Conservation (phyloP, 2,797 vertebrate species). For the Gila robusta region DNA sequence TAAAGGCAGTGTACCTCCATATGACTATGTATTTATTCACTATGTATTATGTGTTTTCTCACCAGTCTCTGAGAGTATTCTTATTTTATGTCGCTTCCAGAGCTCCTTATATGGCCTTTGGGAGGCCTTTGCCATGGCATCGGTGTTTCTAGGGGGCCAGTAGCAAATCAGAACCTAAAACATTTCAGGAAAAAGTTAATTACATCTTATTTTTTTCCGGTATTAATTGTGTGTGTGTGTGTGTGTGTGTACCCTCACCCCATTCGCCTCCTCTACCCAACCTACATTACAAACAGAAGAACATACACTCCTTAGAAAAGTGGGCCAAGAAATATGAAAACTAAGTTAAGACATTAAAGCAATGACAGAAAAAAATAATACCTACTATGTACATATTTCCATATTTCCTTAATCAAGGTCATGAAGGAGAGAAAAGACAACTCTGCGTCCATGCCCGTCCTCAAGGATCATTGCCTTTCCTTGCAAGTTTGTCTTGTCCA, state of each 20-base stretch:
- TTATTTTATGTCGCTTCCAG: neutral
- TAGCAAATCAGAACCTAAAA: slow-evolving; percentile 19
- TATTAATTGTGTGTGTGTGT: too few species aligned
- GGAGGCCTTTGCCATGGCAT: neutral
- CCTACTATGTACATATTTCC: neutral
- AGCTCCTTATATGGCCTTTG: neutral
- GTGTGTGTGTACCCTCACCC: neutral
- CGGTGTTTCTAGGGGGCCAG: neutral
- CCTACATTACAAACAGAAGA: slow-evolving; percentile 17
- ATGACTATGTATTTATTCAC: neutral
- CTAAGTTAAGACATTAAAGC: slow-evolving; percentile 17
- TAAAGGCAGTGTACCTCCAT: slow-evolving; percentile 20
- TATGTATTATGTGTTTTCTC: neutral
- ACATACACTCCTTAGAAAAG: slow-evolving; percentile 3
- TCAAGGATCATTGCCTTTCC: slow-evolving; percentile 16
- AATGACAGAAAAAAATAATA: neutral
- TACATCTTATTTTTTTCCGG: neutral
- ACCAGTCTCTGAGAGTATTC: neutral
- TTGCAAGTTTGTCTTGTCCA: neutral
- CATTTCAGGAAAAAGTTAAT: neutral
- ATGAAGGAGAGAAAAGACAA: slow-evolving; percentile 24
- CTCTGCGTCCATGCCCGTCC: neutral
- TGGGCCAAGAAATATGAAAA: neutral
- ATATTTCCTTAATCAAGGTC: neutral
- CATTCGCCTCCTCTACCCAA: neutral